Evolutionary conservation across 2,797 vertebrate species (phyloP).

Genomic region (Halcyon chelicuti): DNA sequence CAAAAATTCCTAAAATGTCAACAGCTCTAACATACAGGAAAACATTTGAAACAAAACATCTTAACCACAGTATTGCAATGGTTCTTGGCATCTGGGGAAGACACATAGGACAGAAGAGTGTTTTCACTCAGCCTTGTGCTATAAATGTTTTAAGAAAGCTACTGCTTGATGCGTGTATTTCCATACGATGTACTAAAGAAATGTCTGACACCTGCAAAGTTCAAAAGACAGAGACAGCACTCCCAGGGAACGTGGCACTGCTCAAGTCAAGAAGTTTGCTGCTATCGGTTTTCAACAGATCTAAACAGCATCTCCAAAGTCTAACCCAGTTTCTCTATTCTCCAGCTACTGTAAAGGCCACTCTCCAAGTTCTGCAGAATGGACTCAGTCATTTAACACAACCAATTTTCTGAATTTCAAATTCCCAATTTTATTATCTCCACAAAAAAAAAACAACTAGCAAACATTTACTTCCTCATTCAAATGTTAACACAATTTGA

Average conservation of each 20-base stretch:
- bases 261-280: background rate
- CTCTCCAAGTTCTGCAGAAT: background rate
- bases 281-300: background rate
- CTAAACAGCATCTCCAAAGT: background rate
- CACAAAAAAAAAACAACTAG: background rate
- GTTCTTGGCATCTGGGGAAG: background rate
- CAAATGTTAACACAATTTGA: background rate
- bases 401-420: background rate
- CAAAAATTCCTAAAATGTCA: conserved; percentile 38
- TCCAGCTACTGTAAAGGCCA: background rate
- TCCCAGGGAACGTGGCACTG: background rate
- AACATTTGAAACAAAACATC: conserved; percentile 16
- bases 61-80: background rate
- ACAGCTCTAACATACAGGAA: background rate
- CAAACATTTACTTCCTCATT: background rate
- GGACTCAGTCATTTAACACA: accelerated
- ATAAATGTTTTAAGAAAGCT: background rate
- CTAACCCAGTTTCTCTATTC: background rate
- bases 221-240: background rate
- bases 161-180: accelerated
- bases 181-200: background rate
- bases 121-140: background rate
- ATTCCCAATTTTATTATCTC: background rate
- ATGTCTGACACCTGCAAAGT: background rate
- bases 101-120: background rate